These are phyloP conservation scores for Cheilosia variabilis DNA, from an alignment of 2,888 invertebrate genomes.

Conservation along the genomic window DNA sequence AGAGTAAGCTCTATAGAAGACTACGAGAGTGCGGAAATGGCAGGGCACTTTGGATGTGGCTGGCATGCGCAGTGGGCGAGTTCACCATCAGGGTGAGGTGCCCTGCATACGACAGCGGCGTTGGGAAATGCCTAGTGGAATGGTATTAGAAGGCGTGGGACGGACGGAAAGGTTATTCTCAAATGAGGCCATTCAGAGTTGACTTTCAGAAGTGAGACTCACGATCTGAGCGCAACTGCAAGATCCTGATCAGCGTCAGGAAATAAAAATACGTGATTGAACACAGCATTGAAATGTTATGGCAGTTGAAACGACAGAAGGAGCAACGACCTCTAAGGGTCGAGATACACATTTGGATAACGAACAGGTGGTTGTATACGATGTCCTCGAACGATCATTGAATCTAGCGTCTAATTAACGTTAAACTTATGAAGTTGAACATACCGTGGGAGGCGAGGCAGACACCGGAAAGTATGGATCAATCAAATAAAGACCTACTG, in stretches of 20 bases:
- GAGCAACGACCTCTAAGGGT: no score
- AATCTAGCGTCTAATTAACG: no score
- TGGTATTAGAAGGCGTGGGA: slow-evolving; percentile 19
- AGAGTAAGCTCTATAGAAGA: slow-evolving; percentile 25
- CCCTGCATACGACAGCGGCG: not conserved
- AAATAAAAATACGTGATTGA: not conserved
- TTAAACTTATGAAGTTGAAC: no score
- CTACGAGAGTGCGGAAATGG: slow-evolving; percentile 28
- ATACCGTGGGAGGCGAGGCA: no score
- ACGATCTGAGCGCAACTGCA: not conserved
- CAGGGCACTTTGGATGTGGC: not conserved
- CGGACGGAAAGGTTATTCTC: slow-evolving; percentile 7
- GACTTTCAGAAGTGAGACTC: not conserved
- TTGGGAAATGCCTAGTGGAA: not conserved
- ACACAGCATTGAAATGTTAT: not conserved
- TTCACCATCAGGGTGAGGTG: not conserved
- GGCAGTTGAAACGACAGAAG: no score
- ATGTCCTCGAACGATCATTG: no score
- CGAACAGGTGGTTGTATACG: no score
- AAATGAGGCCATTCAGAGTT: slow-evolving; percentile 6
- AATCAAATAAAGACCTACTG: no score
- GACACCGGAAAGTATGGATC: no score
- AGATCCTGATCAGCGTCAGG: not conserved
- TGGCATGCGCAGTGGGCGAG: slow-evolving; percentile 3
- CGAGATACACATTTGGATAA: no score